These are phyloP conservation scores for Parauchenoglanis punctatus DNA, from an alignment of 2,797 vertebrate species.

Conservation along the genomic window DNA sequence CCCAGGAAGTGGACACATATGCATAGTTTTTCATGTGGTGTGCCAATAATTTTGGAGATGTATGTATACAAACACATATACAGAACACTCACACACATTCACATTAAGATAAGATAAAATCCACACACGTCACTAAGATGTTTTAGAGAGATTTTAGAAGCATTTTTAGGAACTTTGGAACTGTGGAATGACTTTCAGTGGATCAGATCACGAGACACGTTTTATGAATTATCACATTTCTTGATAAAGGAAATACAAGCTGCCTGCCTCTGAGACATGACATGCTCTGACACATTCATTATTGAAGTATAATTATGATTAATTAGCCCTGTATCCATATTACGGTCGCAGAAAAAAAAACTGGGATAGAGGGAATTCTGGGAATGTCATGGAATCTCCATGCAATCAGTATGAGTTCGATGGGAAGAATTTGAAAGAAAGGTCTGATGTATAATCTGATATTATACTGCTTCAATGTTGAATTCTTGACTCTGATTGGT, in stretches of 20 bases:
- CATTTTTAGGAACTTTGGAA: background rate
- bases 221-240: constrained; percentile 62
- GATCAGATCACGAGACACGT: constrained; percentile 5
- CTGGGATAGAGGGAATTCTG: constrained; percentile 56
- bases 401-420: constrained; percentile 56
- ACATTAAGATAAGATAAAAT: background rate
- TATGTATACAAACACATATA: background rate
- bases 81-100: background rate
- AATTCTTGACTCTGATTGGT: background rate
- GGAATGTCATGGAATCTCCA: constrained; percentile 59
- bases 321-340: constrained; percentile 74
- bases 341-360: constrained; percentile 62
- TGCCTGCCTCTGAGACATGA: constrained; percentile 63
- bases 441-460: background rate
- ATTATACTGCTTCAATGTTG: background rate
- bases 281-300: constrained; percentile 64
- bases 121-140: background rate
- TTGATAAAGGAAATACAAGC: constrained; percentile 68
- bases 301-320: constrained; percentile 78
- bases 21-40: background rate
- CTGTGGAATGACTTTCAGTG: background rate
- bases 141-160: background rate
- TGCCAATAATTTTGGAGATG: background rate
- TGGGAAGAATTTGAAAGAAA: background rate
- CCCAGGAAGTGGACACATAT: background rate